phyloP scores from a whole-genome alignment of 2,888 invertebrate species.

The Drosophila acutilabella region DNA sequence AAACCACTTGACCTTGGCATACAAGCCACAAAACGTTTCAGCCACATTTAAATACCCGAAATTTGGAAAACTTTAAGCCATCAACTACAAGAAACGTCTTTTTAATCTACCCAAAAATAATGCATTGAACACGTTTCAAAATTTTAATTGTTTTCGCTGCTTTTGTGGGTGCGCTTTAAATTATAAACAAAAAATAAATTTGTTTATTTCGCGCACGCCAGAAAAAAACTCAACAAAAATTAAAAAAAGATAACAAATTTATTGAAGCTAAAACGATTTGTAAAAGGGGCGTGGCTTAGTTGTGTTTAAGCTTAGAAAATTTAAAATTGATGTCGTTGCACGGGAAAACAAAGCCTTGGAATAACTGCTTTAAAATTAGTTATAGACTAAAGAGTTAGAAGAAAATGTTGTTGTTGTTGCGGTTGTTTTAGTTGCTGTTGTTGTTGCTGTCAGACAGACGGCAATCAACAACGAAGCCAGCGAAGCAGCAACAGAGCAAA shows the following conservation, averaged over 20 bases:
- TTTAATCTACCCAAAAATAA: slow-evolving; percentile 3
- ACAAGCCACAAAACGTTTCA: slow-evolving; percentile 52
- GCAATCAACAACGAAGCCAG: slow-evolving; percentile 76
- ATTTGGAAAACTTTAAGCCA: slow-evolving; percentile 6
- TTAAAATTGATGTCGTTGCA: slow-evolving; percentile 8
- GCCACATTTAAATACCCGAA: background rate
- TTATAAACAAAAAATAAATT: slow-evolving; percentile 11
- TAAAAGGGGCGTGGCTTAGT: background rate
- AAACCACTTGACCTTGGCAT: slow-evolving; percentile 62
- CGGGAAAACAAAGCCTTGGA: slow-evolving; percentile 33
- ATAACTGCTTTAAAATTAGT: slow-evolving; percentile 38
- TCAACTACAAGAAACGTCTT: slow-evolving; percentile 1
- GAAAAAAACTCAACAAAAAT: background rate
- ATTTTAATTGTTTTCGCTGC: slow-evolving; percentile 2
- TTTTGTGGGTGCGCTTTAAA: slow-evolving; percentile 1
- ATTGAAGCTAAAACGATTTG: background rate
- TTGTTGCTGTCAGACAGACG: slow-evolving; percentile 59
- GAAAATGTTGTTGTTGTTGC: background rate
- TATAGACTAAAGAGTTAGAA: slow-evolving; percentile 29
- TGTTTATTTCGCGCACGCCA: background rate
- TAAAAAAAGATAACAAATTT: background rate
- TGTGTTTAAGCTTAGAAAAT: slow-evolving; percentile 3
- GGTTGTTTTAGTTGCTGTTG: slow-evolving; percentile 25
- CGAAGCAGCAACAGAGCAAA: slow-evolving; percentile 73
- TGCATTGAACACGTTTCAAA: slow-evolving; percentile 38